These are phyloP conservation scores for Oreochromis spilurus DNA, from an alignment of 2,113 vertebrate species.

Conservation along the genomic window DNA sequence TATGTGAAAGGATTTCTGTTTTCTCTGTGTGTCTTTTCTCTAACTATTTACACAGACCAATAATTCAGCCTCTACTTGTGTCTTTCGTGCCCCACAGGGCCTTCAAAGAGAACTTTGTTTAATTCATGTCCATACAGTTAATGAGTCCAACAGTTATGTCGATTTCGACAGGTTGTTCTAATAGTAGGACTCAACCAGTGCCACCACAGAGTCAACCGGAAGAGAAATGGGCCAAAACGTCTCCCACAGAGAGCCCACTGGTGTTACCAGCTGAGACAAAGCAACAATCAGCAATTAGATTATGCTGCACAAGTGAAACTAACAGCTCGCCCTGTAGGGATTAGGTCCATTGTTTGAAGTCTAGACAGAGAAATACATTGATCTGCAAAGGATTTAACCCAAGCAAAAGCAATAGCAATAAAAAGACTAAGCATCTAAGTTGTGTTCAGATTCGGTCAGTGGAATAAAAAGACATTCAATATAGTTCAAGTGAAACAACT, in stretches of 20 bases:
- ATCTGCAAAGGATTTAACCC: background rate
- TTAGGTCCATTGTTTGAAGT: background rate
- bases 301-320: background rate
- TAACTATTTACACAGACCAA: background rate
- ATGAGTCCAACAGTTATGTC: background rate
- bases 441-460: background rate
- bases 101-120: background rate
- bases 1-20: background rate
- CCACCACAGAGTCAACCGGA: background rate
- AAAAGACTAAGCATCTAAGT: background rate
- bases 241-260: slow-evolving; percentile 3
- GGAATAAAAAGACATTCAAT: background rate
- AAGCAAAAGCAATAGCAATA: background rate
- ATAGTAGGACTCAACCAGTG: slow-evolving; percentile 17
- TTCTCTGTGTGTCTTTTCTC: background rate
- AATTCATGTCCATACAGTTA: slow-evolving; percentile 23
- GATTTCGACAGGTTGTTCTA: background rate
- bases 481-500: background rate
- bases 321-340: background rate
- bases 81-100: background rate
- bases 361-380: background rate
- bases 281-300: slow-evolving; percentile 20
- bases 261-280: slow-evolving; percentile 1
- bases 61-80: background rate
- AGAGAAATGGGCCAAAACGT: slow-evolving; percentile 7